A percentile compares a stretch with the other conserved stretches of the same genome.
These are phyloP conservation scores for Octopus bimaculoides DNA, from an alignment of 1,140 invertebrate species.

Conservation along the genomic window DNA sequence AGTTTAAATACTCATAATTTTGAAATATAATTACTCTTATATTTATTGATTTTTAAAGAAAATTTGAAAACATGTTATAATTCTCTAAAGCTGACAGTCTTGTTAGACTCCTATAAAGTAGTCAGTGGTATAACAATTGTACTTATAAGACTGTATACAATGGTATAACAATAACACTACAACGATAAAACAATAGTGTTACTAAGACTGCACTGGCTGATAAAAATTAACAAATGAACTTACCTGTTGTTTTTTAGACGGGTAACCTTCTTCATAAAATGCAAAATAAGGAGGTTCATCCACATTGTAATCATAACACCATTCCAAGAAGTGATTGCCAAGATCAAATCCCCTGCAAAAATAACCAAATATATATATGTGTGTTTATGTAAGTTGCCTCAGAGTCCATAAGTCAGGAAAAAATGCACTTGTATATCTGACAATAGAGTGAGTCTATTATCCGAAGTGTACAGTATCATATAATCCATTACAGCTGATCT, in stretches of 20 bases:
- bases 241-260: constrained; percentile 79
- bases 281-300: constrained; percentile 76
- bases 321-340: constrained; percentile 95
- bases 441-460: no score
- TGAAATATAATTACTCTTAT: no score
- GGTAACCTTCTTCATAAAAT: constrained; percentile 67
- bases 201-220: not conserved
- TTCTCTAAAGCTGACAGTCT: not conserved
- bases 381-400: no score
- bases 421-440: no score
- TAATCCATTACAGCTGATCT: no score
- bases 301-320: constrained; percentile 86
- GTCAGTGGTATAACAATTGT: not conserved
- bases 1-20: no score
- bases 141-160: not conserved
- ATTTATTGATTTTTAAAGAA: no score
- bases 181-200: not conserved
- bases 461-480: no score
- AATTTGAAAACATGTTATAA: not conserved
- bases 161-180: not conserved
- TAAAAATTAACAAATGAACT: constrained; percentile 30
- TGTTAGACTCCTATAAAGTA: not conserved
- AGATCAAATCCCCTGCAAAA: constrained; percentile 80
- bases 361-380: not conserved
- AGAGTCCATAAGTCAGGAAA: no score